A percentile compares a stretch with the other conserved stretches of the same genome.
Conservation (phyloP, 2,888 invertebrate genomes). For the Stramonita haemastoma region DNA sequence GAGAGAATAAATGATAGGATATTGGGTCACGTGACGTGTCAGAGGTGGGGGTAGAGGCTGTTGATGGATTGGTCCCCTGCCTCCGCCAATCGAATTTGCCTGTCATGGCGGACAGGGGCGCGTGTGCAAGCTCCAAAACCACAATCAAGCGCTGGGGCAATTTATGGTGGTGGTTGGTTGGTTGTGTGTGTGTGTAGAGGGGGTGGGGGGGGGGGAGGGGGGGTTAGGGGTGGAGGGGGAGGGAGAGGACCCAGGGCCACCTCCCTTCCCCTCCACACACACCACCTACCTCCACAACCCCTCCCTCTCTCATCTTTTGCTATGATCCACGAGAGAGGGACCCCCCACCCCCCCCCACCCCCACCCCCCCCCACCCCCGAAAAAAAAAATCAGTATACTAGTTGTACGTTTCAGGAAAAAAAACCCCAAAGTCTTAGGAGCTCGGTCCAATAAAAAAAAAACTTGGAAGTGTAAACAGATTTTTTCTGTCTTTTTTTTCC, state of each 20-base stretch:
- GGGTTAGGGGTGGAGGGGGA: background rate
- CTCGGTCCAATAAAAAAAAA: too few relatives aligned
- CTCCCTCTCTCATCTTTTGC: too few relatives aligned
- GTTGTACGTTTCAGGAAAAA: background rate
- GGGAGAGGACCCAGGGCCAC: too few relatives aligned
- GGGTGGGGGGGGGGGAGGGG: background rate
- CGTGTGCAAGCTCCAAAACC: slow-evolving; percentile 30
- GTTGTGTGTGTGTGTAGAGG: too few relatives aligned
- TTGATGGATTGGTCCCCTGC: slow-evolving; percentile 54
- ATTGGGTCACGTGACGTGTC: slow-evolving; percentile 54
- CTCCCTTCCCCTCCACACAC: too few relatives aligned
- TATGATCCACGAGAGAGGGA: too few relatives aligned
- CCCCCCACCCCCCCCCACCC: too few relatives aligned
- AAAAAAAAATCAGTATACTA: background rate
- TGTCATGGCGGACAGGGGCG: slow-evolving; percentile 46
- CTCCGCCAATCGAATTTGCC: slow-evolving; percentile 55
- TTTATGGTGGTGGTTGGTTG: slow-evolving; percentile 38
- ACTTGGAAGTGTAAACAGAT: too few relatives aligned
- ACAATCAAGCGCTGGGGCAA: slow-evolving; percentile 41
- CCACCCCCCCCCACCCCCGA: too few relatives aligned
- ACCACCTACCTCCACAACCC: too few relatives aligned
- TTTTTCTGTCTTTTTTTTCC: too few relatives aligned
- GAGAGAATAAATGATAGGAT: slow-evolving; percentile 58
- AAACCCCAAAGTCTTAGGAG: background rate
- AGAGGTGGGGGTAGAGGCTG: slow-evolving; percentile 50